Base-by-base conservation (phyloP, 2,888 invertebrate species). In the Pseudolycoriella hygida region DNA sequence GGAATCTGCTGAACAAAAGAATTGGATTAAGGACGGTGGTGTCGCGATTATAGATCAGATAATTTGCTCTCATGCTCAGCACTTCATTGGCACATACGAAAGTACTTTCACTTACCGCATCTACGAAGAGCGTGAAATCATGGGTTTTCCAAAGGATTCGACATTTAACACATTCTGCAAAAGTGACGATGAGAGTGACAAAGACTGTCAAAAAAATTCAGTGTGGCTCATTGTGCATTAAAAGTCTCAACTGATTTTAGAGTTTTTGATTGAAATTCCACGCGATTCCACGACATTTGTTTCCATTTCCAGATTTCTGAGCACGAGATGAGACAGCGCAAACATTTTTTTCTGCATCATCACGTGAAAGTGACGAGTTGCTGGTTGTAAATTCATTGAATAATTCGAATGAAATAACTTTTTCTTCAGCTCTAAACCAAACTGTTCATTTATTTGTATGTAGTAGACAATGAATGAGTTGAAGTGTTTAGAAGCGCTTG, bases 71-170 rank as follows among this genome's bases (percentile, higher is more conserved):
- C 79, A 82, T 63, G 83, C 90, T 41, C 53, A 53, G 51, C 78
- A 76, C 59, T 96, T 96, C 58, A 73, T 93, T 34, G 97, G 97
- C 10, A 92, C 90, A 0, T 76, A 82, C 59, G 90, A 92, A 54
- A 97, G 97, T 48, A 98, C 97, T 1, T 97, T 96, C 64, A 81
- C 94, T 0, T 94, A 85, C 61, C 74, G 97, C 46, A 97, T 98
- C 52, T 92, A 96, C 66, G 97, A 98, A 61, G 97, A 98, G 59
- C 71, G 97, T 19, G 96, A 97, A 67, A 92, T 98, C 49, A 61
- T 96, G 39, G 93, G 93, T 1, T 92, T 92, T 62, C 71, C 76
- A 5, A 69, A 75, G 38, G 67, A 75, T 19, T 76, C 77, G 8
- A 96, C 96, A 0, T 97, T 92, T 60, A 96, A 97, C 63, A 71